Conservation (phyloP, 2,888 invertebrate genomes). For the Scrobipalpa costella region DNA sequence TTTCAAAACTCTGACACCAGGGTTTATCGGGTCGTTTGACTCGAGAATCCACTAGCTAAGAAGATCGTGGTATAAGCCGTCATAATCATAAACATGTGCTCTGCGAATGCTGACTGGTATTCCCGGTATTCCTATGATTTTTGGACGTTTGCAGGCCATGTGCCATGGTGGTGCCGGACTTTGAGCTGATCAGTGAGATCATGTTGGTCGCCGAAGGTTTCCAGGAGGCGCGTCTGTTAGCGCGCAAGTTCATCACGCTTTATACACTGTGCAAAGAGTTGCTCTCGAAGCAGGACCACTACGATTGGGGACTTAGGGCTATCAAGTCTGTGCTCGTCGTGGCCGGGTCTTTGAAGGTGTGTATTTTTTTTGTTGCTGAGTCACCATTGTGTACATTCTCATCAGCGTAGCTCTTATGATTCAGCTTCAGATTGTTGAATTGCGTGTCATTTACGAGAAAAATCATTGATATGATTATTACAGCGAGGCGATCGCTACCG, state of each 20-base stretch:
- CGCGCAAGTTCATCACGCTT: conserved; percentile 96
- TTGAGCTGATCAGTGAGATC: conserved; percentile 97
- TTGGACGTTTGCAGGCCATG: conserved; percentile 85
- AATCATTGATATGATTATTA: neutral
- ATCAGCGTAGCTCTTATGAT: too few relatives aligned
- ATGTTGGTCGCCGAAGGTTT: conserved; percentile 98
- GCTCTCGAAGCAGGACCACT: conserved; percentile 96
- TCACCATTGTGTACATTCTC: neutral
- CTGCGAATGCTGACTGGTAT: neutral
- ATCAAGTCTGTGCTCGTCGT: conserved; percentile 98
- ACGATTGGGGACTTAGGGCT: conserved; percentile 97
- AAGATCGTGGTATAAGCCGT: too few relatives aligned
- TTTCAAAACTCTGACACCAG: too few relatives aligned
- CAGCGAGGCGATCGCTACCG: conserved; percentile 86
- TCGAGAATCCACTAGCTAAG: too few relatives aligned
- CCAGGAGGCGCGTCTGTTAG: conserved; percentile 93
- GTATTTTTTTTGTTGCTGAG: neutral
- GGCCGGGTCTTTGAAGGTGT: conserved; percentile 93
- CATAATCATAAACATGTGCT: neutral
- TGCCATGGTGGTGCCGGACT: conserved; percentile 98
- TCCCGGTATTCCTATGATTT: neutral
- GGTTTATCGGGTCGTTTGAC: too few relatives aligned
- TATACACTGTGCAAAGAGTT: conserved; percentile 94
- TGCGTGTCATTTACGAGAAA: neutral
- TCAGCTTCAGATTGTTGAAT: neutral